A percentile compares a stretch with the other conserved stretches of the same genome.
Conservation (phyloP, 1,140 invertebrate species). For the Macrobrachium rosenbergii region DNA sequence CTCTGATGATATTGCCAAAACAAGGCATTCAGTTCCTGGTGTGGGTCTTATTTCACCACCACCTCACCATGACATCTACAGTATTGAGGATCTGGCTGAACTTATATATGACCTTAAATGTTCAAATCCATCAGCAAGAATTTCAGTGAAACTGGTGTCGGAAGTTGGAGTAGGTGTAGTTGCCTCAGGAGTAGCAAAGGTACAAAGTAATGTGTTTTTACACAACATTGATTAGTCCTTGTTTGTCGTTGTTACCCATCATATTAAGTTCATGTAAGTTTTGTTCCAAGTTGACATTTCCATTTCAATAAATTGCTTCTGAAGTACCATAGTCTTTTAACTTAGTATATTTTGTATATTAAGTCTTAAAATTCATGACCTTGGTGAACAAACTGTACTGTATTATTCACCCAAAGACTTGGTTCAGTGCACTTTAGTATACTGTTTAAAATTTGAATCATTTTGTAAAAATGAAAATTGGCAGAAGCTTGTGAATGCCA, state of each 20-base stretch:
- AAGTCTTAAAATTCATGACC: too few species aligned
- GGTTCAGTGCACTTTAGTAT: too few species aligned
- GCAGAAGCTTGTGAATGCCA: too few species aligned
- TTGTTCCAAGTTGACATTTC: too few species aligned
- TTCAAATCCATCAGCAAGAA: constrained; percentile 94
- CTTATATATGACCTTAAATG: constrained; percentile 99
- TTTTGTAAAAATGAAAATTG: too few species aligned
- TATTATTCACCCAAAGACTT: too few species aligned
- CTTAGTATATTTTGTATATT: too few species aligned
- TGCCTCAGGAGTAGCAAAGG: constrained; percentile 97
- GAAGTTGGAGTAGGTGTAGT: constrained; percentile 99
- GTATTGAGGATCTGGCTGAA: constrained; percentile 98
- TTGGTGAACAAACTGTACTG: too few species aligned
- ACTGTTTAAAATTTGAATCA: too few species aligned
- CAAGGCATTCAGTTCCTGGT: constrained; percentile 94
- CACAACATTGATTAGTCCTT: constrained; percentile 21
- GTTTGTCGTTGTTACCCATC: constrained; percentile 14
- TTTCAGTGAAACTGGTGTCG: constrained; percentile 98
- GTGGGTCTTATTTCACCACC: constrained; percentile 99
- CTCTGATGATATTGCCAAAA: constrained; percentile 94
- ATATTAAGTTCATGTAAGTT: too few species aligned
- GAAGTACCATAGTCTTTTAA: too few species aligned
- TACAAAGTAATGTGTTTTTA: constrained; percentile 68
- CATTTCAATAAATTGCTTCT: too few species aligned
- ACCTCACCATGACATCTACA: constrained; percentile 99